Conservation (phyloP, 2,797 vertebrate species). For the Anguilla megastoma region DNA sequence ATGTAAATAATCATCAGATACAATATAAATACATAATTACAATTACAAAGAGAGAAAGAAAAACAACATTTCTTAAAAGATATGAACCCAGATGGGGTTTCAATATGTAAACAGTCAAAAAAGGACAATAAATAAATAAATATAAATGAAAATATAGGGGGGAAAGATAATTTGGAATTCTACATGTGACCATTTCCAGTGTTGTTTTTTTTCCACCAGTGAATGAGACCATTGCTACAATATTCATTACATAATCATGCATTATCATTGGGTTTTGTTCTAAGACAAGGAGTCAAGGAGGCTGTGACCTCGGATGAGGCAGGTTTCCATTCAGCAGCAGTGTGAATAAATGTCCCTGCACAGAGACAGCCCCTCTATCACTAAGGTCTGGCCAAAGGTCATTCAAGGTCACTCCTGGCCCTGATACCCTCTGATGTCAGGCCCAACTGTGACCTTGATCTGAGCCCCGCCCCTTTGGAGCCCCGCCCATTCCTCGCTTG, state of each 20-base stretch:
- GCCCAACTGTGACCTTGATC: not conserved
- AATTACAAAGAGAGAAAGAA: not conserved
- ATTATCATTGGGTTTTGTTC: not conserved
- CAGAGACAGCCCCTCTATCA: not conserved
- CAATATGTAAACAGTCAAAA: slow-evolving; percentile 10
- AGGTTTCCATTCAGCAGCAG: not conserved
- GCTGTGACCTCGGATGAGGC: not conserved
- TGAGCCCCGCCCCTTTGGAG: not conserved
- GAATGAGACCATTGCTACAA: slow-evolving; percentile 17
- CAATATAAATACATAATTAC: slow-evolving; percentile 23
- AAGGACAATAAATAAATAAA: not conserved
- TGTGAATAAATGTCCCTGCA: not conserved
- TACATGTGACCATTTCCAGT: not conserved
- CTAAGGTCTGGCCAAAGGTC: not conserved
- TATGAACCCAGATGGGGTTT: not conserved
- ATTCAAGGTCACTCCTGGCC: not conserved
- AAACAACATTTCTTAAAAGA: not conserved
- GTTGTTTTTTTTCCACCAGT: not conserved
- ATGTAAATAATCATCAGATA: slow-evolving; percentile 11
- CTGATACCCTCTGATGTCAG: not conserved
- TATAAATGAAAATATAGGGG: not conserved
- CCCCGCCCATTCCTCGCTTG: not conserved
- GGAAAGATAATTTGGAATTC: slow-evolving; percentile 2
- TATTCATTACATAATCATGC: slow-evolving; percentile 19
- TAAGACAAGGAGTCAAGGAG: not conserved